Percentiles rank a stretch among this genome's conserved stretches.
Evolutionary conservation across 1,140 invertebrate species (phyloP).

Genomic region (Sitobion miscanthi): DNA sequence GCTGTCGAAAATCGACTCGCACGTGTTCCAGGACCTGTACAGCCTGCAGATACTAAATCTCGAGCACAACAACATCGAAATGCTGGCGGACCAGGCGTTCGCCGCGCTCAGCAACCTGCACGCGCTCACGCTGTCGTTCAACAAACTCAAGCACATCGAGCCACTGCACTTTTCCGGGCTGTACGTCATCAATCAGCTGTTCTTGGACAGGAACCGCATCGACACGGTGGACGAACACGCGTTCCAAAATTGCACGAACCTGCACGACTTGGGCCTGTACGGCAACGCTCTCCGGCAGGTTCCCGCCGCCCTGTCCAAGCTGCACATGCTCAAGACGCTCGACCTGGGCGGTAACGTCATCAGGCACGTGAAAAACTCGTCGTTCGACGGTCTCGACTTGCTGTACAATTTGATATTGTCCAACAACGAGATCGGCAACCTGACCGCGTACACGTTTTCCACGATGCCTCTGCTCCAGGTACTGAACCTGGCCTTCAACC

Average conservation of each 20-base stretch:
- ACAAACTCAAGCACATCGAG: constrained; percentile 78
- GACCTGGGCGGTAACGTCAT: constrained; percentile 84
- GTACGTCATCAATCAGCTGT: constrained; percentile 77
- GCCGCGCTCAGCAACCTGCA: constrained; percentile 83
- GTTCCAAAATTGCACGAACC: constrained; percentile 79
- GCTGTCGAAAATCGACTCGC: constrained; percentile 78
- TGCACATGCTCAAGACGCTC: constrained; percentile 77
- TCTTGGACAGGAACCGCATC: constrained; percentile 80
- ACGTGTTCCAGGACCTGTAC: constrained; percentile 80
- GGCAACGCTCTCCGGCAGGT: constrained; percentile 78
- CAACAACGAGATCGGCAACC: constrained; percentile 86
- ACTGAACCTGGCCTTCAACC: constrained; percentile 87
- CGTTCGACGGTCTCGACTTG: constrained; percentile 80
- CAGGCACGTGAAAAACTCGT: constrained; percentile 75
- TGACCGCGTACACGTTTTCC: constrained; percentile 79
- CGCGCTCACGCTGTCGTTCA: constrained; percentile 79
- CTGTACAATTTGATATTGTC: constrained; percentile 83
- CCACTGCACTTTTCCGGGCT: constrained; percentile 79
- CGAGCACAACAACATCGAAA: constrained; percentile 79
- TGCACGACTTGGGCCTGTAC: constrained; percentile 82
- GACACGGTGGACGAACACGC: constrained; percentile 80
- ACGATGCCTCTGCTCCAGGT: constrained; percentile 83
- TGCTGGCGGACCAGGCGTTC: constrained; percentile 80
- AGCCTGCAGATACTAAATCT: constrained; percentile 83
- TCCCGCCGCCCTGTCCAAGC: constrained; percentile 76